A percentile compares a stretch with the other conserved stretches of the same genome.
These are phyloP conservation scores for Chalcis sispes DNA, from an alignment of 2,888 invertebrate species.

Conservation along the genomic window DNA sequence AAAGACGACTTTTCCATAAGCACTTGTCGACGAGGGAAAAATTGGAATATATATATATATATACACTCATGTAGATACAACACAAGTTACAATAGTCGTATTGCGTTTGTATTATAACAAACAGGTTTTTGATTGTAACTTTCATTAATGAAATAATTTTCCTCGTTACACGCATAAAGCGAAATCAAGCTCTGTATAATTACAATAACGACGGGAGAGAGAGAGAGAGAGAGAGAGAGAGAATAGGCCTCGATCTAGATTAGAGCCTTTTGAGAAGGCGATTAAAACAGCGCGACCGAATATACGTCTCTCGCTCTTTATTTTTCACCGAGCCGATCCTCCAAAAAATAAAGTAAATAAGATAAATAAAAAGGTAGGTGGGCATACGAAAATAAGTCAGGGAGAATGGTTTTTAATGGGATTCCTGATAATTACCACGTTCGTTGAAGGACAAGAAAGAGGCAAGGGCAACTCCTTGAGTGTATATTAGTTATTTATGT, in stretches of 20 bases:
- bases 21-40: no score
- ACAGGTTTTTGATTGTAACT: constrained; percentile 15
- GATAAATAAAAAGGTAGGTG: background rate
- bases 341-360: no score
- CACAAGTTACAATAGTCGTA: no score
- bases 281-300: constrained; percentile 32
- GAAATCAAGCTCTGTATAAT: constrained; percentile 25
- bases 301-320: background rate
- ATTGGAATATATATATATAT: background rate
- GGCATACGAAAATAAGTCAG: constrained; percentile 3
- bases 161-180: constrained; percentile 17
- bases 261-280: constrained; percentile 32
- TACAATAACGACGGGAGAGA: constrained; percentile 36
- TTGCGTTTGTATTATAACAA: background rate
- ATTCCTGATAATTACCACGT: constrained; percentile 51
- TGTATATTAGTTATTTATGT: no score
- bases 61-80: background rate
- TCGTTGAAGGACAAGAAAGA: constrained; percentile 41
- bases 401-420: constrained; percentile 48
- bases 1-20: no score
- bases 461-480: background rate
- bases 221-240: no score
- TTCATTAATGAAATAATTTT: constrained; percentile 15
- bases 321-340: background rate
- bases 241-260: constrained; percentile 46